Conservation (phyloP, 2,797 vertebrate species). For the Spinibarbus caldwelli region DNA sequence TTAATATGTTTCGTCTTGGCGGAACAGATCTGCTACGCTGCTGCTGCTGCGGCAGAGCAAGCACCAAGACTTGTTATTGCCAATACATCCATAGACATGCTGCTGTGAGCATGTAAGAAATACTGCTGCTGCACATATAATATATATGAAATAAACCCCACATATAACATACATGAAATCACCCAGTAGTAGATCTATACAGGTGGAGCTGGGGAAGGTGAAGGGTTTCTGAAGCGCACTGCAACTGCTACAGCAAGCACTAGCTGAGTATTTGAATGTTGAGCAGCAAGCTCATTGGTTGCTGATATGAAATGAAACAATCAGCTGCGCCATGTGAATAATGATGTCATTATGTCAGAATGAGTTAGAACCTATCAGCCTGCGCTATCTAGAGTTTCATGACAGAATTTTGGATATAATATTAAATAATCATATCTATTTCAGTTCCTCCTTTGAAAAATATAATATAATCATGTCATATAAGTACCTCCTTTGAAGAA, state of each 20-base stretch:
- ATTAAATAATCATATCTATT: not conserved
- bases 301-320: not conserved
- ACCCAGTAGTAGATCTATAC: not conserved
- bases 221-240: not conserved
- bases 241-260: too few relatives aligned
- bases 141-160: not conserved
- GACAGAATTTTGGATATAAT: not conserved
- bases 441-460: not conserved
- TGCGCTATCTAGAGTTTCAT: not conserved
- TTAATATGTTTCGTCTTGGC: too few relatives aligned
- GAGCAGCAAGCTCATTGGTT: too few relatives aligned
- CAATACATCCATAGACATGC: too few relatives aligned
- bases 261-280: not conserved
- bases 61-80: too few relatives aligned
- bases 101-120: too few relatives aligned
- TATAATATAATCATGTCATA: not conserved
- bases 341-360: not conserved
- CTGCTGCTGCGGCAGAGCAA: too few relatives aligned
- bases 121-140: not conserved
- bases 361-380: not conserved
- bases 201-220: not conserved
- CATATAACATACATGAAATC: not conserved
- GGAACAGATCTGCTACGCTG: too few relatives aligned
- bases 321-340: not conserved
- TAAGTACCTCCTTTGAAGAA: conserved; percentile 90